Percentiles rank a stretch among this genome's conserved stretches.
Conservation (phyloP, 2,113 vertebrate species). For the Periophthalmodon schlosseri region DNA sequence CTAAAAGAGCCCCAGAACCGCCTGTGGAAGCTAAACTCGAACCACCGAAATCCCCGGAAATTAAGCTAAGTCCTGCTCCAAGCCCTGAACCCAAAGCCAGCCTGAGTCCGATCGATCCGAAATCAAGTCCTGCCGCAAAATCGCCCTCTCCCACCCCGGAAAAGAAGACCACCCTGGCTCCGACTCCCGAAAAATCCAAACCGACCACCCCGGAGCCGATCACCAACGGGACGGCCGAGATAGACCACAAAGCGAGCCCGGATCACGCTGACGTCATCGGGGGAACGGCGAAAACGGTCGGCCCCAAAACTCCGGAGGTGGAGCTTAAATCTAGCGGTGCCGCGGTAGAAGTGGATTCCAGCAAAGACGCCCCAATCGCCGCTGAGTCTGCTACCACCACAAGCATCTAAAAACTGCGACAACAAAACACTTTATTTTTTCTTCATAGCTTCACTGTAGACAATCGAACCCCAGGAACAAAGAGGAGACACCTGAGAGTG, state of each 20-base stretch:
- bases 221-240: constrained; percentile 75
- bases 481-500: constrained; percentile 55
- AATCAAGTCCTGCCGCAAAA: constrained; percentile 42
- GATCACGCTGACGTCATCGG: constrained; percentile 55
- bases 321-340: constrained; percentile 61
- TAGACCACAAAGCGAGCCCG: constrained; percentile 57
- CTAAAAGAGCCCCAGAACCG: constrained; percentile 50
- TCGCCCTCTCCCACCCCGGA: constrained; percentile 58
- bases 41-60: constrained; percentile 45
- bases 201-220: constrained; percentile 63
- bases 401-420: constrained; percentile 57
- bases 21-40: constrained; percentile 50
- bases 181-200: constrained; percentile 57
- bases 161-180: constrained; percentile 53
- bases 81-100: constrained; percentile 56
- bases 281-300: constrained; percentile 49
- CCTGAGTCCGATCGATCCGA: constrained; percentile 49
- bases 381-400: constrained; percentile 59
- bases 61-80: constrained; percentile 54
- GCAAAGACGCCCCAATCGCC: constrained; percentile 54
- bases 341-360: constrained; percentile 16
- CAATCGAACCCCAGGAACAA: constrained; percentile 64
- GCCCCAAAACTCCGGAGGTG: constrained; percentile 71
- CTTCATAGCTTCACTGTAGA: constrained; percentile 59
- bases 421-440: constrained; percentile 37